Evolutionary conservation across 2,888 invertebrate genomes (phyloP), one percentile per base, ranked within the genome.

Genomic region (Eupithecia insigniata): DNA sequence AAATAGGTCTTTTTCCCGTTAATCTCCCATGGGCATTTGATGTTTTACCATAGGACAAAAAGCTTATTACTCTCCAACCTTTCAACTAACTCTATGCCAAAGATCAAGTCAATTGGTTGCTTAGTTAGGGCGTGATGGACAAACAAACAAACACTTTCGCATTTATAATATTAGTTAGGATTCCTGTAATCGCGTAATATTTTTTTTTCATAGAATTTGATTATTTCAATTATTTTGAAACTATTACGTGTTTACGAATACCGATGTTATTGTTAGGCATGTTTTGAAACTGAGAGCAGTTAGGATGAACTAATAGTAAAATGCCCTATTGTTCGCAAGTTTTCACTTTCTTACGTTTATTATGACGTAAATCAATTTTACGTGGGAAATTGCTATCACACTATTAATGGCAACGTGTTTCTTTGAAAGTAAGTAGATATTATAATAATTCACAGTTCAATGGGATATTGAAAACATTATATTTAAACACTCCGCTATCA

Each of bases 281-380:
- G 55, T 26, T 26, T 55, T 26, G 55, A 26, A 55, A 55, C 8
- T 12, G 22, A 22, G 55, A 26, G 12, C 26, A 55, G 46, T n/a
- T 46, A 22, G 10, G 61, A 61, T 62, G 61, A 62, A 32, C 61
- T 32, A 62, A 22, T 62, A 62, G 8, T 32, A n/a, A 62, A 61
- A 62, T 32, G 5, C 32, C 34, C 34, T 34, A 62, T 62, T 34
- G 61, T 62, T 32, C 18, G n/a, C 61, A 30, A 18, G n/a, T 62
- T 62, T 62, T 62, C 34, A 62, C 61, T 62, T 62, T 62, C 61
- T 62, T 28, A 32, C 61, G 7, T 34, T 58, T 18, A 61, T 61
- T 32, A 62, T 32, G 61, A n/a, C 61, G 32, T 32, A n/a, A 62
- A 62, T n/a, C 18, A 8, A 62, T 62, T 34, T 12, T 0, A n/a